These are phyloP conservation scores for Orycteropus afer DNA, from an alignment of 2,113 vertebrate genomes.

Conservation along the genomic window DNA sequence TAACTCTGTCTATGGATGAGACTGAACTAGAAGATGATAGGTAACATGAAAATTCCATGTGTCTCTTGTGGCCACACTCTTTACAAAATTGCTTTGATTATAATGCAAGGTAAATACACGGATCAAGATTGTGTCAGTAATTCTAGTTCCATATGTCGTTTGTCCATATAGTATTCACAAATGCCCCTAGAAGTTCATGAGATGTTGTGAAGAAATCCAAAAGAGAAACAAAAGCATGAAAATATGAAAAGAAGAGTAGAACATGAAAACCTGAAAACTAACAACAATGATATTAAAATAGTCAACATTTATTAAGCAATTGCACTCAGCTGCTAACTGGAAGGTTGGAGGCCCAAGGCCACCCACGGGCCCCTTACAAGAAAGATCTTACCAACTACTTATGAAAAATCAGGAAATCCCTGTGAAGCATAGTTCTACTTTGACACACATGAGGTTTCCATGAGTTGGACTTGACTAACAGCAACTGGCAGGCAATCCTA, in stretches of 20 bases:
- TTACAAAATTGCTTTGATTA: background rate
- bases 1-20: background rate
- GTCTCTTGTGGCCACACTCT: background rate
- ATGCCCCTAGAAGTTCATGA: background rate
- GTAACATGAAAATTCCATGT: background rate
- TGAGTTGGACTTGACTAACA: background rate
- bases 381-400: background rate
- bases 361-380: background rate
- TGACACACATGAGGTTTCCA: background rate
- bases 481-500: background rate
- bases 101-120: background rate
- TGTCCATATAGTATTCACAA: background rate
- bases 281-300: background rate
- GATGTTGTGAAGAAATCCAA: background rate
- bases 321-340: background rate
- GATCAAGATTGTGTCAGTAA: background rate
- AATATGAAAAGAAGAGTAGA: background rate
- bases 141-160: background rate
- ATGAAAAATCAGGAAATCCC: background rate
- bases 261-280: background rate
- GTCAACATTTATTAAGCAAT: conserved; percentile 3
- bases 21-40: background rate
- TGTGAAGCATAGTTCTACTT: background rate
- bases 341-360: background rate
- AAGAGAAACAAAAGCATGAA: background rate